Evolutionary conservation across 2,113 vertebrate species (phyloP).

Genomic region (Platysteira castanea): DNA sequence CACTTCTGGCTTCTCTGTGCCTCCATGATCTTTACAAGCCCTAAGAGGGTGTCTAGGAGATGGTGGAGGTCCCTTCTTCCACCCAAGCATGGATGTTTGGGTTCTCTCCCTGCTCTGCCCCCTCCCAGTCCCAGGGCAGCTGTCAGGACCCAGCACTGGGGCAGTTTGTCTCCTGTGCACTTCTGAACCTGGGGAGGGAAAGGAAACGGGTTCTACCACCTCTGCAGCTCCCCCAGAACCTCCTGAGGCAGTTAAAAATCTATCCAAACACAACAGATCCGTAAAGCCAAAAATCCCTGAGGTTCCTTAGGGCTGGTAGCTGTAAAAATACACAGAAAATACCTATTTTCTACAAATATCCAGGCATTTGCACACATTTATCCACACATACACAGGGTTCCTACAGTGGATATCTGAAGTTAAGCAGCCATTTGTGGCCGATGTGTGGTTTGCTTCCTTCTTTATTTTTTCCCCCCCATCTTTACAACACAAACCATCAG

Average conservation of each 20-base stretch:
- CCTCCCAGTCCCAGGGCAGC: too few species aligned
- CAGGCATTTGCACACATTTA: background rate
- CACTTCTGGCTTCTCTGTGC: background rate
- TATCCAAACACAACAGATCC: background rate
- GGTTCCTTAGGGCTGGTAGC: background rate
- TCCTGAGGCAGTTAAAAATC: background rate
- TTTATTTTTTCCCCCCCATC: fast-evolving
- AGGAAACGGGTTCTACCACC: background rate
- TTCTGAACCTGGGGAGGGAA: background rate
- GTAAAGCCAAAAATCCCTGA: background rate
- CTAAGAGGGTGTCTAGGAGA: background rate
- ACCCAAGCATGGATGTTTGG: background rate
- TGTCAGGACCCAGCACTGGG: background rate
- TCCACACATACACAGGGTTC: background rate
- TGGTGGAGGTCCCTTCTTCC: background rate
- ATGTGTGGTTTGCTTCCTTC: background rate
- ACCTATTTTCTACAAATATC: background rate
- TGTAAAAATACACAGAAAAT: background rate
- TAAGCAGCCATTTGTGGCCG: background rate
- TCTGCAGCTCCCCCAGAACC: background rate
- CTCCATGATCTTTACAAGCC: background rate
- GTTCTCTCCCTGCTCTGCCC: background rate
- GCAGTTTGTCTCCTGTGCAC: background rate
- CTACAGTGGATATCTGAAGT: background rate
- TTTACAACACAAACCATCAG: background rate